Evolutionary conservation across 2,797 vertebrate genomes (phyloP).

Genomic region (Rhabdomys pumilio): DNA sequence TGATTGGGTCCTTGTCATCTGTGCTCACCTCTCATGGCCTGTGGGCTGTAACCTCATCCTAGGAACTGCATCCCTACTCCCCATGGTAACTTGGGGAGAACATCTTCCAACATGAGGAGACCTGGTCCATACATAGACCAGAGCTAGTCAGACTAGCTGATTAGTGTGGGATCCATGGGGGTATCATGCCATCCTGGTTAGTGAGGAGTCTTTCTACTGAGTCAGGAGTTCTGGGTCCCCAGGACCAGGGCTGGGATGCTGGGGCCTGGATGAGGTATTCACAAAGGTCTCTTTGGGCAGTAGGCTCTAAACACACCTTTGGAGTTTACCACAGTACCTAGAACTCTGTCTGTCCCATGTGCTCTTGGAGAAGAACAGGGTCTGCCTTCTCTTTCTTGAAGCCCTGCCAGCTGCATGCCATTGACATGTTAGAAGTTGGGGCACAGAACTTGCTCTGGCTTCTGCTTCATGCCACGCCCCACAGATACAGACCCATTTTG

Average conservation of each 20-base stretch:
- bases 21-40: background rate
- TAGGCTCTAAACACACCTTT: background rate
- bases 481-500: background rate
- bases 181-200: no score
- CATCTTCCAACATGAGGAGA: background rate
- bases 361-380: constrained; percentile 10
- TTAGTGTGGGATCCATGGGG: background rate
- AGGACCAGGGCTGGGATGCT: background rate
- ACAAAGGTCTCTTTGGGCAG: background rate
- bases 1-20: background rate
- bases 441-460: background rate
- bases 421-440: constrained; percentile 28
- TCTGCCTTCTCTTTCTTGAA: constrained; percentile 17
- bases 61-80: background rate
- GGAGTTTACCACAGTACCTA: background rate
- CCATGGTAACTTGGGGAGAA: background rate
- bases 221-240: background rate
- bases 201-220: background rate
- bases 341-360: background rate
- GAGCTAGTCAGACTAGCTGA: background rate
- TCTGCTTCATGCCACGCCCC: background rate
- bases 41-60: background rate
- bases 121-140: background rate
- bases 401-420: background rate
- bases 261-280: background rate